Conservation (phyloP, 2,797 vertebrate genomes). For the Pteropus rufus region DNA sequence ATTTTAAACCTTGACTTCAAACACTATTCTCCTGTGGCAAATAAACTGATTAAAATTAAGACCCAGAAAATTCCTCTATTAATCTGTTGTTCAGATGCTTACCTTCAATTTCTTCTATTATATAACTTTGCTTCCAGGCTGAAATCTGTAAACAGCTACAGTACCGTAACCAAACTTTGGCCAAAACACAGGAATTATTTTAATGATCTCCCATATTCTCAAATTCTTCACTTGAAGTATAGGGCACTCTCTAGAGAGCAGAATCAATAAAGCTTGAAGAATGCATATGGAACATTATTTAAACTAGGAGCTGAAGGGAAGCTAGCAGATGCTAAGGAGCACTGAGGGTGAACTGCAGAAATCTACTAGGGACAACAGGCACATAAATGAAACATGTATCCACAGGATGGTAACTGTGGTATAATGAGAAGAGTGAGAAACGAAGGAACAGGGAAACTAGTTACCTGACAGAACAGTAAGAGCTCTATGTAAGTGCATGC, state of each 20-base stretch:
- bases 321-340: constrained; percentile 58
- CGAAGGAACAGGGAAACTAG: neutral
- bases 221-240: constrained; percentile 65
- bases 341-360: constrained; percentile 3
- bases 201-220: constrained; percentile 56
- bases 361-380: constrained; percentile 30
- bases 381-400: constrained; percentile 48
- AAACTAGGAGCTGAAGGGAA: constrained; percentile 54
- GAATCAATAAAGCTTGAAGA: constrained; percentile 72
- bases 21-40: neutral
- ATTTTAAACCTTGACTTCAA: constrained; percentile 28
- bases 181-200: constrained; percentile 48
- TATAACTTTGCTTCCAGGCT: neutral
- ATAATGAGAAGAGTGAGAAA: neutral
- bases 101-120: neutral
- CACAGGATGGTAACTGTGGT: neutral
- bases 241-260: constrained; percentile 46
- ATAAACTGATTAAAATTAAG: constrained; percentile 49
- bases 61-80: neutral
- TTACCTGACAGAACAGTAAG: neutral
- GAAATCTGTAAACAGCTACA: neutral
- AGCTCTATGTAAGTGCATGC: neutral
- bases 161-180: constrained; percentile 16
- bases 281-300: constrained; percentile 70
- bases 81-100: neutral